A percentile compares a stretch with the other conserved stretches of the same genome.
Evolutionary conservation across 2,113 vertebrate genomes (phyloP).

Genomic region (Glaucidium brasilianum): DNA sequence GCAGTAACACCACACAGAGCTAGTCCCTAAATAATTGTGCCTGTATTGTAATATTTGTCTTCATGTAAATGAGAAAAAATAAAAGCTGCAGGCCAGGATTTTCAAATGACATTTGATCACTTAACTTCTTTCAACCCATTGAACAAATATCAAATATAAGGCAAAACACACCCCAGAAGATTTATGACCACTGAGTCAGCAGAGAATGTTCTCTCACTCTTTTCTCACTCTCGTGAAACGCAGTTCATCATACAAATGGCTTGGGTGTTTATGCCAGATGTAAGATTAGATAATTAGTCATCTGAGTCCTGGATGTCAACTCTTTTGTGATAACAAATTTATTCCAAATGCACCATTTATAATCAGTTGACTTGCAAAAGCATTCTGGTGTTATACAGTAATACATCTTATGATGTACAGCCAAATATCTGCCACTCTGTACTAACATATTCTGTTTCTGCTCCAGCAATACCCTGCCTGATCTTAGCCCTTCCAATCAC

Average conservation of each 20-base stretch:
- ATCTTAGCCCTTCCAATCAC: not conserved
- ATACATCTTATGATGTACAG: not conserved
- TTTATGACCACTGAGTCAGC: constrained; percentile 55
- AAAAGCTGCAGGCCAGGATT: constrained; percentile 5
- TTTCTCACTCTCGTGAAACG: not conserved
- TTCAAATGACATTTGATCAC: constrained; percentile 40
- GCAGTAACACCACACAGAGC: not conserved
- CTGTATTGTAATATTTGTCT: not conserved
- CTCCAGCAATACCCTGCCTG: not conserved
- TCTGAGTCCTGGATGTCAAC: constrained; percentile 44
- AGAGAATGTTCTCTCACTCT: constrained; percentile 37
- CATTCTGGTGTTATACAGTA: not conserved
- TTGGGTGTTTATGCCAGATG: constrained; percentile 63
- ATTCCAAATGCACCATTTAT: constrained; percentile 46
- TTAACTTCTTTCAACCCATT: constrained; percentile 51
- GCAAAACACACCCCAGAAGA: constrained; percentile 31
- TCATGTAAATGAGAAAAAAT: not conserved
- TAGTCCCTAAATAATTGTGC: not conserved
- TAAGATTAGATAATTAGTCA: constrained; percentile 65
- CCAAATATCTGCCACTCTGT: not conserved
- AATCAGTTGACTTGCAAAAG: constrained; percentile 16
- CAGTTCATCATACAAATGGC: constrained; percentile 50
- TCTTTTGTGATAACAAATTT: constrained; percentile 45
- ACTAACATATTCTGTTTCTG: not conserved
- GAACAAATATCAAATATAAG: constrained; percentile 41